Base-by-base conservation (phyloP, 2,888 invertebrate species). In the Orchesella flavescens region DNA sequence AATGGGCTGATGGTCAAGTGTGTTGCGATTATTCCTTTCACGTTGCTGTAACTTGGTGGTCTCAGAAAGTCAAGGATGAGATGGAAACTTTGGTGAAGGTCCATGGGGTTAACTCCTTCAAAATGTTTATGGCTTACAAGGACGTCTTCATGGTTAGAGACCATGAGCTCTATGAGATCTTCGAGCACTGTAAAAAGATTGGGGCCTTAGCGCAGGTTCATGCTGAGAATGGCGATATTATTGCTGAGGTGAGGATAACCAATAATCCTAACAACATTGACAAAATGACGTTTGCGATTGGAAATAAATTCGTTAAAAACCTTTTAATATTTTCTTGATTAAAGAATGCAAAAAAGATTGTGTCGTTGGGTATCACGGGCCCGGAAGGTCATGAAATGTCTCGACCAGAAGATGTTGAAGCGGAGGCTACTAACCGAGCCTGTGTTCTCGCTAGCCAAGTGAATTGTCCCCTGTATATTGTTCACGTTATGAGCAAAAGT, bases 11-110 rank as follows among this genome's bases (percentile, higher is more conserved):
- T 90, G 94, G 93, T 17, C 44, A 69, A 15, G 72, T 72, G 10
- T 98, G 98, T 91, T 99, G 99, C 90, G 99, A 99, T 92, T 99
- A 98, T 91, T 95, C 93, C 0, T 93, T 99, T 5, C 99, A 99
- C 90, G 94, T 98, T 9, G 96, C 94, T 46, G 93, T 99, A 81
- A 96, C 97, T 21, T 94, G 94, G 92, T 88, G 88, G 88, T 85
- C 85, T n/a, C 87, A 87, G 9, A 88, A 92, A 91, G 94, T 95
- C 1, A 94, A 93, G 90, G 93, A 95, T 89, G 98, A 99, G 90
- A 97, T 99, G 96, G 94, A 94, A 88, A 93, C 93, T 75, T 92
- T 99, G 76, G 93, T 93, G 86, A 91, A 92, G 34, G 94, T 96
- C 89, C 92, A 93, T 89, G 98, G 99, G 10, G 92, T 99, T 71